Conservation (phyloP, 2,888 invertebrate species). For the Hymenopus coronatus region DNA sequence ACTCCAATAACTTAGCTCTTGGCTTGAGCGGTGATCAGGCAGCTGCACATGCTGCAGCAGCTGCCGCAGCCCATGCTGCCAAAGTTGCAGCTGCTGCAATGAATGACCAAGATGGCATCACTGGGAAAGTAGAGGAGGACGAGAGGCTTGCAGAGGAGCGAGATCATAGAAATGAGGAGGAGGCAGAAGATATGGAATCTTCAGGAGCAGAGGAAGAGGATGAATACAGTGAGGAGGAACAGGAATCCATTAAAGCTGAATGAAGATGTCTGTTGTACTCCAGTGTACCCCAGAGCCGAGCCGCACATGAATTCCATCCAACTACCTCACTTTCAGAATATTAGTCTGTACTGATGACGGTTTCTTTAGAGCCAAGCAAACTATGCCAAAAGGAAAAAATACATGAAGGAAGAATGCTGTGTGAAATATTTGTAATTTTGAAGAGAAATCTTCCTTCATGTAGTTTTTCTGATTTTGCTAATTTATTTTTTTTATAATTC, state of each 20-base stretch:
- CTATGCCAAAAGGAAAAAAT: background rate
- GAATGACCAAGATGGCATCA: conserved; percentile 31
- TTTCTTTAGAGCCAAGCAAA: conserved; percentile 4
- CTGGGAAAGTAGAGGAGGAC: conserved; percentile 16
- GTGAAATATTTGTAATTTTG: background rate
- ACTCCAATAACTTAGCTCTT: conserved; percentile 63
- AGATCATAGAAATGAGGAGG: conserved; percentile 37
- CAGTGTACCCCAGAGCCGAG: background rate
- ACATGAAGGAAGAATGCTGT: background rate
- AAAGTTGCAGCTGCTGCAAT: conserved; percentile 48
- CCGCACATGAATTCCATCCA: conserved; percentile 52
- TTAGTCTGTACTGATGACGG: conserved; percentile 31
- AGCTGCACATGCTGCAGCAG: conserved; percentile 57
- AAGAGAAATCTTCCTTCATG: background rate
- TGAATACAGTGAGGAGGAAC: conserved; percentile 52
- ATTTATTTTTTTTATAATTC: conserved; percentile 9
- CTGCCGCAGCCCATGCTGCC: conserved; percentile 61
- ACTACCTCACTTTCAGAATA: conserved; percentile 53
- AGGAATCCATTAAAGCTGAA: conserved; percentile 50
- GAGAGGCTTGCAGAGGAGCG: conserved; percentile 8
- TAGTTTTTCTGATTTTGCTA: conserved; percentile 4
- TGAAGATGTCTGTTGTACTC: conserved; percentile 14
- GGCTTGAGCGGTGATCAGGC: conserved; percentile 65
- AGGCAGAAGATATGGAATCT: conserved; percentile 54
- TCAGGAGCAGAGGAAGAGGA: conserved; percentile 55